Conservation (phyloP, 2,113 vertebrate genomes). For the Caloenas nicobarica region DNA sequence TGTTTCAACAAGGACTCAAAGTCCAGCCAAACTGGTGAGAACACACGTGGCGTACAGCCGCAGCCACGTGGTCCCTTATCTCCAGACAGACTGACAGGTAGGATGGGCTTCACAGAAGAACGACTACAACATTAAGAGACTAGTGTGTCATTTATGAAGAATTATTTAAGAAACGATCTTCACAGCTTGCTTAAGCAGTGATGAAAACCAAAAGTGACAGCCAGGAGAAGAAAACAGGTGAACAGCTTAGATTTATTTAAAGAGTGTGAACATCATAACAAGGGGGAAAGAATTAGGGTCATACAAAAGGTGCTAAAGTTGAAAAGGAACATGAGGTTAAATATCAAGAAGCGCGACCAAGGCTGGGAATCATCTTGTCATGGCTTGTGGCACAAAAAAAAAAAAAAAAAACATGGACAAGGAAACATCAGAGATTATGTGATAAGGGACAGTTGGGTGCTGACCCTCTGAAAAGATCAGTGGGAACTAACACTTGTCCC, state of each 20-base stretch:
- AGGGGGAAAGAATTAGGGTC: background rate
- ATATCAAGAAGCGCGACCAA: background rate
- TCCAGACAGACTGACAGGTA: background rate
- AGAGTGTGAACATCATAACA: background rate
- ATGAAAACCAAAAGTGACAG: background rate
- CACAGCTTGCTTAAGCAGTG: background rate
- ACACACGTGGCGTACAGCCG: background rate
- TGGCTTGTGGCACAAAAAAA: background rate
- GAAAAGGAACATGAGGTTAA: background rate
- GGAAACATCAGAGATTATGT: background rate
- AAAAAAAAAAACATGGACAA: background rate
- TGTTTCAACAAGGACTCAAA: background rate
- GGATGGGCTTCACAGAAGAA: background rate
- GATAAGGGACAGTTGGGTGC: background rate
- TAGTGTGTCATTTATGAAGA: background rate
- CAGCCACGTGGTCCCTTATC: background rate
- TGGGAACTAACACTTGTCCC: background rate
- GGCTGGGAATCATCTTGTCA: background rate
- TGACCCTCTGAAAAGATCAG: background rate
- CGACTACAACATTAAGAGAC: background rate
- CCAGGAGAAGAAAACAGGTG: background rate
- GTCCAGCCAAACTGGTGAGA: background rate
- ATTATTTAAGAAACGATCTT: conserved; percentile 30
- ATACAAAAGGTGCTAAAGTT: background rate
- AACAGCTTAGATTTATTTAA: background rate